Conservation (phyloP, 2,888 invertebrate genomes). For the Chelonus formosanus region DNA sequence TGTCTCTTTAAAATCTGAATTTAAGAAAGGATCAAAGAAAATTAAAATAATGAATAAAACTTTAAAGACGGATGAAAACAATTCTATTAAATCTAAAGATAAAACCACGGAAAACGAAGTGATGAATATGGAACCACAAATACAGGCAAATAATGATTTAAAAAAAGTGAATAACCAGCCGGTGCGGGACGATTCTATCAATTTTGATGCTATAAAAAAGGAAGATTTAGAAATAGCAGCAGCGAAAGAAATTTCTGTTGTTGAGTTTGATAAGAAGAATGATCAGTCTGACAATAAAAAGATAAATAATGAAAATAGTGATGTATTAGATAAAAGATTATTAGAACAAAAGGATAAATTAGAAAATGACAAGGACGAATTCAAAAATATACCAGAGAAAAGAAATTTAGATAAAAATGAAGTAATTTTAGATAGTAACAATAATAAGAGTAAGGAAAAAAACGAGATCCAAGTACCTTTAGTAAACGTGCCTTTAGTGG, state of each 20-base stretch:
- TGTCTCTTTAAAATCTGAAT: too few species aligned
- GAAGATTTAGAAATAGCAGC: constrained; percentile 66
- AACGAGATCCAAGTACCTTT: constrained; percentile 25
- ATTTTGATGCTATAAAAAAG: constrained; percentile 62
- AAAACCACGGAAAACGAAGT: too few species aligned
- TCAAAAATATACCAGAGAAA: too few species aligned
- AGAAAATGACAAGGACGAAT: neutral
- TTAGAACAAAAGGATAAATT: neutral
- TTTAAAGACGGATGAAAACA: too few species aligned
- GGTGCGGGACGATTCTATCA: constrained; percentile 55
- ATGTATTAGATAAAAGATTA: constrained; percentile 22
- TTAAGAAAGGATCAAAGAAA: too few species aligned
- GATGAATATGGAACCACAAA: too few species aligned
- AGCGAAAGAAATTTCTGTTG: constrained; percentile 39
- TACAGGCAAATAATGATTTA: neutral
- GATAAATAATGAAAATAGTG: neutral
- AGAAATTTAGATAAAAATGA: constrained; percentile 1
- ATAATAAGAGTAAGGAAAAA: constrained; percentile 21
- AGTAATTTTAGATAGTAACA: constrained; percentile 6
- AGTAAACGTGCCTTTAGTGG: constrained; percentile 12
- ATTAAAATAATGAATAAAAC: too few species aligned
- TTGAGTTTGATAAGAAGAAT: constrained; percentile 34
- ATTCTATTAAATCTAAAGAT: too few species aligned
- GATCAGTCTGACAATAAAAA: constrained; percentile 30
- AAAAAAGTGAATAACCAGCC: constrained; percentile 52